These are phyloP conservation scores for Microcebus murinus DNA, from an alignment of 2,113 vertebrate species.

Conservation along the genomic window DNA sequence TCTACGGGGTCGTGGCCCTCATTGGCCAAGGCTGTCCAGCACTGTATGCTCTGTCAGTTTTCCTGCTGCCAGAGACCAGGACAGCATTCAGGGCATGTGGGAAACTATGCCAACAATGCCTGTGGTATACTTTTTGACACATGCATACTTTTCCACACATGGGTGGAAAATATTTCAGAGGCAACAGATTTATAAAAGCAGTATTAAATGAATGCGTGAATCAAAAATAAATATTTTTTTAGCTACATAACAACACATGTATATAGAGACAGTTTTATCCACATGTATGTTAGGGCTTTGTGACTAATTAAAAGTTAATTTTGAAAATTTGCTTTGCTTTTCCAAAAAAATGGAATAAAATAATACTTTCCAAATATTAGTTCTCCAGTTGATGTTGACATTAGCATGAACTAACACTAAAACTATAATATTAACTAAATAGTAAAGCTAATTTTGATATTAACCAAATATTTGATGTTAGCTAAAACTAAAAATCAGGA, in stretches of 20 bases:
- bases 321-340: neutral
- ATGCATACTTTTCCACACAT: neutral
- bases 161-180: neutral
- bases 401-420: neutral
- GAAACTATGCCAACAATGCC: neutral
- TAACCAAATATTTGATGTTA: conserved; percentile 17
- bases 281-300: neutral
- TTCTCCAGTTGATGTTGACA: neutral
- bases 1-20: accelerated
- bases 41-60: neutral
- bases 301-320: neutral
- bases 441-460: neutral
- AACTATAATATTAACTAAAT: neutral
- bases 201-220: neutral
- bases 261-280: neutral
- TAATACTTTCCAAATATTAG: neutral
- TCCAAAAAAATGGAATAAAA: neutral
- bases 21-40: accelerated
- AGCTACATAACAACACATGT: neutral
- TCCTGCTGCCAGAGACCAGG: neutral
- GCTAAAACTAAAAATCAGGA: conserved; percentile 18
- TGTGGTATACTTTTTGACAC: accelerated
- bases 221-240: neutral
- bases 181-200: neutral
- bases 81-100: neutral